Evolutionary conservation across 2,113 vertebrate species (phyloP).

Genomic region (Nesospiza acunhae): DNA sequence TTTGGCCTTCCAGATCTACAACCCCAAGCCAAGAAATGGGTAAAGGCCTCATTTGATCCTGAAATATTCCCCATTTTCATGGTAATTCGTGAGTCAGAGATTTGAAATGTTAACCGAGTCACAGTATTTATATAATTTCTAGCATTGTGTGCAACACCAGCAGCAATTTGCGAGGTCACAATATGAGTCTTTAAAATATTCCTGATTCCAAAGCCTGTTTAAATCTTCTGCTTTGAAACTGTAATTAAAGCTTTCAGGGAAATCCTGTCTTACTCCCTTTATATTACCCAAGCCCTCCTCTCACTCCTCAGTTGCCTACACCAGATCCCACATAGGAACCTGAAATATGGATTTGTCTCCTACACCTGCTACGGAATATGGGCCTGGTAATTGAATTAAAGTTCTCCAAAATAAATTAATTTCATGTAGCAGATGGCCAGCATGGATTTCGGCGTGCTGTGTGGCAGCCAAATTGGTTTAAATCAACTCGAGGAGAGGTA

Average conservation of each 20-base stretch:
- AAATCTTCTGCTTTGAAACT: background rate
- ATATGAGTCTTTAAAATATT: background rate
- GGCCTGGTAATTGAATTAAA: slow-evolving; percentile 50
- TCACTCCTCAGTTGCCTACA: background rate
- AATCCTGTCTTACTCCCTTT: background rate
- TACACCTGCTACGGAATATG: background rate
- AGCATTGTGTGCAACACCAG: background rate
- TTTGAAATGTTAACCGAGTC: background rate
- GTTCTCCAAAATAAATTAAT: slow-evolving; percentile 54
- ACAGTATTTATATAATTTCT: background rate
- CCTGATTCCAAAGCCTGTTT: slow-evolving; percentile 6
- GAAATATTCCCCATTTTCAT: slow-evolving; percentile 31
- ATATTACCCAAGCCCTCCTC: background rate
- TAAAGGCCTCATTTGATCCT: background rate
- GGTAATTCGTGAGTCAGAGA: slow-evolving; percentile 27
- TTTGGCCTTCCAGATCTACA: background rate
- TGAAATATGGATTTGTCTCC: slow-evolving; percentile 2
- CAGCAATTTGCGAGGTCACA: slow-evolving; percentile 17
- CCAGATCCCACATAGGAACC: background rate
- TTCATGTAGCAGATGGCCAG: slow-evolving; percentile 65
- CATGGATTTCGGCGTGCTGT: slow-evolving; percentile 40
- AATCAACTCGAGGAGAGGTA: slow-evolving; percentile 48
- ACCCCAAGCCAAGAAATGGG: background rate
- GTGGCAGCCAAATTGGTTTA: slow-evolving; percentile 61
- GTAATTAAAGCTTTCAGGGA: slow-evolving; percentile 42